Evolutionary conservation across 2,888 invertebrate species (phyloP).

Genomic region (Acrobasis repandana): DNA sequence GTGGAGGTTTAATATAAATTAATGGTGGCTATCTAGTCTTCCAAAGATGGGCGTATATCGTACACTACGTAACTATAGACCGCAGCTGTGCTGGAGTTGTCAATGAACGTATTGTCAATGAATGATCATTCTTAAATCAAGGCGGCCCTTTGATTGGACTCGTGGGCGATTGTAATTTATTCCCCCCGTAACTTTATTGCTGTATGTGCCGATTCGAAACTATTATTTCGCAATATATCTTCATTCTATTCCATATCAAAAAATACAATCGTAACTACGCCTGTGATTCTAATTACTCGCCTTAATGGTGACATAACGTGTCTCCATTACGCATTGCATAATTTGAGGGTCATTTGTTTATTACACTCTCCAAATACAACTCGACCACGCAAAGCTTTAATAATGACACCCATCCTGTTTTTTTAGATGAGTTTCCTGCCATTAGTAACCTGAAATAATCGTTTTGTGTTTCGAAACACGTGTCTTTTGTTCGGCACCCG

Average conservation of each 20-base stretch:
- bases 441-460: conserved; percentile 49
- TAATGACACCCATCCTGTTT: conserved; percentile 59
- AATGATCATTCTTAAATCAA: conserved; percentile 47
- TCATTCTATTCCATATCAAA: not conserved
- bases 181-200: conserved; percentile 24
- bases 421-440: conserved; percentile 55
- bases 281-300: conserved; percentile 43
- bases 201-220: not conserved
- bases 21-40: conserved; percentile 37
- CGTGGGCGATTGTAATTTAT: conserved; percentile 40
- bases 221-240: not conserved
- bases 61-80: conserved; percentile 31
- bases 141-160: conserved; percentile 41
- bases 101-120: conserved; percentile 54
- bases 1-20: conserved; percentile 26
- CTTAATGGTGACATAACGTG: conserved; percentile 48
- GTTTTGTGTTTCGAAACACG: conserved; percentile 54
- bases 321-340: conserved; percentile 37
- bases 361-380: conserved; percentile 40
- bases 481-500: conserved; percentile 52
- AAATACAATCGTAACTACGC: conserved; percentile 36
- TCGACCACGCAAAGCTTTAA: conserved; percentile 53
- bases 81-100: conserved; percentile 43
- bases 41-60: conserved; percentile 17
- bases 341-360: conserved; percentile 41